These are phyloP conservation scores for Heliocidaris erythrogramma DNA, from an alignment of 35 echinoderm and acorn worm species.

Conservation along the genomic window DNA sequence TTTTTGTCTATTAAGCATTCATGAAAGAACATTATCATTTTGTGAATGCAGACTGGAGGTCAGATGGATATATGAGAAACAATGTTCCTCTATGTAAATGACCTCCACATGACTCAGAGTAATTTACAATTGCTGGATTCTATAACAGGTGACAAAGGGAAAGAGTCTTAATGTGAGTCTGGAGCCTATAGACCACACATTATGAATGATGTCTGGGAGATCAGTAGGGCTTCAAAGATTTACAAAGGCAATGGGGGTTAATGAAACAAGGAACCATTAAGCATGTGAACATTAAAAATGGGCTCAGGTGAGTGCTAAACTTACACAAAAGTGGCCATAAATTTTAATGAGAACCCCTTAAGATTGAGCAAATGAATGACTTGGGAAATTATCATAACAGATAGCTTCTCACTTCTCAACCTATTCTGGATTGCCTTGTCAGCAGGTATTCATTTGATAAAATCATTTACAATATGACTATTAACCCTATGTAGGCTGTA, in stretches of 20 bases:
- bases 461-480: too few species aligned
- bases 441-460: too few species aligned
- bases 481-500: too few species aligned
- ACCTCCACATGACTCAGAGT: background rate
- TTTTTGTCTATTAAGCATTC: background rate
- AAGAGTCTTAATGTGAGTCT: background rate
- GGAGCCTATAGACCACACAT: background rate
- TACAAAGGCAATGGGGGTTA: background rate
- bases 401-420: too few species aligned
- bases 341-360: background rate
- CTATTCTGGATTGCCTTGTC: too few species aligned
- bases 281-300: background rate
- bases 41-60: background rate
- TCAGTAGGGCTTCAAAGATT: background rate
- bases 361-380: background rate
- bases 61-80: background rate
- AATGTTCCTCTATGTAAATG: constrained; percentile 16
- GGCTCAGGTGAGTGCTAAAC: background rate
- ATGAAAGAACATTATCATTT: background rate
- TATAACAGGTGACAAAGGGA: constrained; percentile 10
- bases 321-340: background rate
- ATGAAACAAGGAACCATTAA: constrained; percentile 8
- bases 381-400: too few species aligned
- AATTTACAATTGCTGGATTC: constrained; percentile 23
- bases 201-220: background rate